A percentile compares a stretch with the other conserved stretches of the same genome.
These are phyloP conservation scores for Phaethon lepturus DNA, from an alignment of 2,113 vertebrate species.

Conservation along the genomic window DNA sequence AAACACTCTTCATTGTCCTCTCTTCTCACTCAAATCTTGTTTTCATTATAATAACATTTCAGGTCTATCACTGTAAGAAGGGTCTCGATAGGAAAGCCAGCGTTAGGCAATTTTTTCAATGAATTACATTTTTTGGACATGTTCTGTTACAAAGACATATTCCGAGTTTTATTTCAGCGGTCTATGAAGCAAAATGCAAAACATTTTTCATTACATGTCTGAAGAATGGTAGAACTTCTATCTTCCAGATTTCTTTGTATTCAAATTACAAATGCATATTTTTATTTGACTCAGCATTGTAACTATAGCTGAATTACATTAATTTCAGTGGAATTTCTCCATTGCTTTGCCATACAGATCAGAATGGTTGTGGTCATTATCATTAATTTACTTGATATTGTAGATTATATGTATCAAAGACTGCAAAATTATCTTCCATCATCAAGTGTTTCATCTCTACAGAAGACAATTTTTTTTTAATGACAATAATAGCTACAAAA, in stretches of 20 bases:
- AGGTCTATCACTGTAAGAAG: not conserved
- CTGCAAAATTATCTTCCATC: not conserved
- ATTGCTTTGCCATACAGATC: not conserved
- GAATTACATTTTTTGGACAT: not conserved
- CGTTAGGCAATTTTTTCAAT: not conserved
- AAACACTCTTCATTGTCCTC: not conserved
- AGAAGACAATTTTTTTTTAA: not conserved
- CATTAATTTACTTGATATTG: not conserved
- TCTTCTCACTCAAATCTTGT: not conserved
- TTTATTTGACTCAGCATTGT: not conserved
- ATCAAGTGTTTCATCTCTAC: not conserved
- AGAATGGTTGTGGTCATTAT: not conserved
- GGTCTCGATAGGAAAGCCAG: not conserved
- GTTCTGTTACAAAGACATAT: not conserved
- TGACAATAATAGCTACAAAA: not conserved
- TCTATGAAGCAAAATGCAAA: not conserved
- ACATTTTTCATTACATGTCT: not conserved
- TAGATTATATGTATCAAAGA: not conserved
- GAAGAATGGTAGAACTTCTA: not conserved
- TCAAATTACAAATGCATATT: not conserved
- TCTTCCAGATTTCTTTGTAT: not conserved
- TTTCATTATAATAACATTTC: not conserved
- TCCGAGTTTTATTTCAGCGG: not conserved
- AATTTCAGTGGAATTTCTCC: not conserved
- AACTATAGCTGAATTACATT: not conserved